These are phyloP conservation scores for Andricus curvator DNA, from an alignment of 2,888 invertebrate genomes.

Conservation along the genomic window DNA sequence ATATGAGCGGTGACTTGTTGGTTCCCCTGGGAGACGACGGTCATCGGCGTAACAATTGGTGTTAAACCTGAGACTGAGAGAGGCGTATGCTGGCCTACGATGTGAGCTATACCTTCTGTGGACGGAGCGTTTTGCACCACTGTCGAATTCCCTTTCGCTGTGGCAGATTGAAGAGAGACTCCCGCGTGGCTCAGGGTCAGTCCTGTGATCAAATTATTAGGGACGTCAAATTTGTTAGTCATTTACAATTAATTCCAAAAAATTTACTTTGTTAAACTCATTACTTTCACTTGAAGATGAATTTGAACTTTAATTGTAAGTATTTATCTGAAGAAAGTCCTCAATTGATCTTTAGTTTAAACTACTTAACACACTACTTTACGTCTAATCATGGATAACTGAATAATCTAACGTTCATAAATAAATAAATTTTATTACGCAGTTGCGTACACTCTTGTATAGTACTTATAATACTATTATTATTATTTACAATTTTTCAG, in stretches of 20 bases:
- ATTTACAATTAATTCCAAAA: not conserved
- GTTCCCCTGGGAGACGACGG: slow-evolving; percentile 83
- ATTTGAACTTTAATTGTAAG: not conserved
- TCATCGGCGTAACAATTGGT: slow-evolving; percentile 80
- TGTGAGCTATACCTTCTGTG: slow-evolving; percentile 76
- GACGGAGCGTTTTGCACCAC: slow-evolving; percentile 74
- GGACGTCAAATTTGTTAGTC: slow-evolving; percentile 10
- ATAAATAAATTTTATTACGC: slow-evolving; percentile 37
- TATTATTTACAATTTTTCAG: slow-evolving; percentile 31
- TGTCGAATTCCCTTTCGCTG: slow-evolving; percentile 67
- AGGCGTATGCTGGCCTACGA: slow-evolving; percentile 75
- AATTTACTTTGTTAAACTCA: not conserved
- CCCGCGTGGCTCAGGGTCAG: slow-evolving; percentile 78
- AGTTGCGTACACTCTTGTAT: slow-evolving; percentile 20
- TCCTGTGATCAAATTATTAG: slow-evolving; percentile 62
- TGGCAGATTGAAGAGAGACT: slow-evolving; percentile 76
- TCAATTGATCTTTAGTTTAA: not conserved
- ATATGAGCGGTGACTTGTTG: slow-evolving; percentile 82
- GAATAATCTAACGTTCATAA: slow-evolving; percentile 26
- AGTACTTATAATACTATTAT: slow-evolving; percentile 36
- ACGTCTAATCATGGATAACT: slow-evolving; percentile 29
- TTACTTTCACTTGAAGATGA: not conserved
- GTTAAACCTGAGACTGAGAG: slow-evolving; percentile 80
- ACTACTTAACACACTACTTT: slow-evolving; percentile 4
- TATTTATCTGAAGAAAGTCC: not conserved